A percentile compares a stretch with the other conserved stretches of the same genome.
Conservation (phyloP, 2,888 invertebrate species). For the Acanthosepion esculentum region DNA sequence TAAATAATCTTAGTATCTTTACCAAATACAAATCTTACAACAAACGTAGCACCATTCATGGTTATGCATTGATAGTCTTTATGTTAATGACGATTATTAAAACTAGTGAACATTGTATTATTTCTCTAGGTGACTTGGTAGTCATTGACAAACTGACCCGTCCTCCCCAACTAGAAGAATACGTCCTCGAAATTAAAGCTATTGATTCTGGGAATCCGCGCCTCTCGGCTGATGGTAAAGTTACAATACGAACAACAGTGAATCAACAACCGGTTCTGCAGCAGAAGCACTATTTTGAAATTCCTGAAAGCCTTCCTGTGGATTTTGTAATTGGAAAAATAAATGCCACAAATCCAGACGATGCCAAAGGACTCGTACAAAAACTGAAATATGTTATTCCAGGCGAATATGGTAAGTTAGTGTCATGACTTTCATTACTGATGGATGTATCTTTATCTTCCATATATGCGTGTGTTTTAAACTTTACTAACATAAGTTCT, state of each 20-base stretch:
- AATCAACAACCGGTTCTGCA: slow-evolving; percentile 49
- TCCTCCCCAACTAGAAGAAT: slow-evolving; percentile 44
- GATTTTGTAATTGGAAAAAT: slow-evolving; percentile 52
- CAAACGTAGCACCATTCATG: too few relatives aligned
- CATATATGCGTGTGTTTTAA: too few relatives aligned
- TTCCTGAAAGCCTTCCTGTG: slow-evolving; percentile 48
- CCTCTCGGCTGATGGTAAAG: neutral
- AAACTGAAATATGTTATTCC: slow-evolving; percentile 43
- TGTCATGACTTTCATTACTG: neutral
- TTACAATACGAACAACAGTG: slow-evolving; percentile 45
- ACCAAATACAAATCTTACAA: too few relatives aligned
- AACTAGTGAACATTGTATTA: neutral
- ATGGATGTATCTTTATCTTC: too few relatives aligned
- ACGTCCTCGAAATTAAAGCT: slow-evolving; percentile 46
- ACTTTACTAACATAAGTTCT: too few relatives aligned
- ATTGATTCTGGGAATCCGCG: slow-evolving; percentile 49
- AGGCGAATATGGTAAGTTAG: slow-evolving; percentile 37
- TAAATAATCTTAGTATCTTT: too few relatives aligned
- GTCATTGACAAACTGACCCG: slow-evolving; percentile 47
- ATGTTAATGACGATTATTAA: neutral
- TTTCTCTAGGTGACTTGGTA: slow-evolving; percentile 34
- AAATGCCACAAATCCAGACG: slow-evolving; percentile 52
- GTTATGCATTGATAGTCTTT: too few relatives aligned
- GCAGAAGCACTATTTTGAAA: slow-evolving; percentile 36
- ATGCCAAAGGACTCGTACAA: slow-evolving; percentile 35